Percentiles rank a stretch among this genome's conserved stretches.
Conservation (phyloP, 2,888 invertebrate genomes). For the Thysanoteuthis rhombus region DNA sequence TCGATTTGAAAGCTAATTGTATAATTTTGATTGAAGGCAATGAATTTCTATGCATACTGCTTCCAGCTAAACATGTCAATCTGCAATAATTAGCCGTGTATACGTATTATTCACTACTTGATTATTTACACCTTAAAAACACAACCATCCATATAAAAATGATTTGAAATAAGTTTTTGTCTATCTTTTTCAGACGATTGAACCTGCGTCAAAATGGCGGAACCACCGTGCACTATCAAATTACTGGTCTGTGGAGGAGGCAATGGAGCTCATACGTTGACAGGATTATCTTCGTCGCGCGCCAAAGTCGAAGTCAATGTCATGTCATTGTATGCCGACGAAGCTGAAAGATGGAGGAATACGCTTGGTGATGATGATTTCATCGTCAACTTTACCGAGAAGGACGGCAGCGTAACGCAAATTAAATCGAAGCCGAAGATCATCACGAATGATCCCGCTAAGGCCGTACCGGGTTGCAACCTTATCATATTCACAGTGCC, state of each 20-base stretch:
- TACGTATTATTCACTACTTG: too few relatives aligned
- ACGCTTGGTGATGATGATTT: slow-evolving; percentile 42
- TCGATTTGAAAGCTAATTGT: too few relatives aligned
- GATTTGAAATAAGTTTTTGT: not conserved
- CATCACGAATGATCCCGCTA: slow-evolving; percentile 50
- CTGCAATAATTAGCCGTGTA: too few relatives aligned
- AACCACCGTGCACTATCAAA: slow-evolving; percentile 23
- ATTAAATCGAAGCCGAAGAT: slow-evolving; percentile 45
- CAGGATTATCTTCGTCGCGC: slow-evolving; percentile 49
- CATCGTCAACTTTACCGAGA: slow-evolving; percentile 37
- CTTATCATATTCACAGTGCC: slow-evolving; percentile 55
- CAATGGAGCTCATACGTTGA: slow-evolving; percentile 56
- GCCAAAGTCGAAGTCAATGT: slow-evolving; percentile 49
- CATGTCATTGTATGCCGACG: slow-evolving; percentile 50
- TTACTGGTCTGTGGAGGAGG: slow-evolving; percentile 53
- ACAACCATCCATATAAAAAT: not conserved
- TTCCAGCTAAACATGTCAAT: not conserved
- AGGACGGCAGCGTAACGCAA: slow-evolving; percentile 32
- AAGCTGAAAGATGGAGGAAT: slow-evolving; percentile 50
- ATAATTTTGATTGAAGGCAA: too few relatives aligned
- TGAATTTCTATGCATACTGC: too few relatives aligned
- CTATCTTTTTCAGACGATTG: not conserved
- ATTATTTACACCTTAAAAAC: too few relatives aligned
- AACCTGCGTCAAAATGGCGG: not conserved
- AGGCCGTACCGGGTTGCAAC: slow-evolving; percentile 47